Evolutionary conservation across 1,140 invertebrate genomes (phyloP), one percentile per base, ranked within the genome.

Genomic region (Archivesica marissinica): DNA sequence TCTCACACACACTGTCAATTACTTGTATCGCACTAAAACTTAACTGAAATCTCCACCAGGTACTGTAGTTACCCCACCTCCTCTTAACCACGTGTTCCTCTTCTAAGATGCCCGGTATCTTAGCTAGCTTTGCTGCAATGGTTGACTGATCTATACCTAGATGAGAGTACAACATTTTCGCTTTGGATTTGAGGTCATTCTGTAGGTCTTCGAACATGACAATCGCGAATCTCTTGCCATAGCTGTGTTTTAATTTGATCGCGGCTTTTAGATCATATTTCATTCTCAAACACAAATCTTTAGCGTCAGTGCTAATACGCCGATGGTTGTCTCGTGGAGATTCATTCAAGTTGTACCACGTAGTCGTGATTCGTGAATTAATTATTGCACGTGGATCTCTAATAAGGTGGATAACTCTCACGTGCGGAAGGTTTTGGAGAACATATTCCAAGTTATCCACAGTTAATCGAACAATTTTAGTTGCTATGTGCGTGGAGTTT

Each of bases 151-250:
- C 50, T 28, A 64, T 44, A n/a, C 76, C 76, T 30, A 79, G 47
- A 64, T 64, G 66, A 1, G 41, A 54, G 47, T 64, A 79, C 35
- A 79, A n/a, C 1, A 79, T 64, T 30, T 47, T 0, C 1, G 56
- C 11, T 66, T 79, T 79, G 17, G 35, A 11, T 64, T 41, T 47
- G 7, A 79, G 23, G 38, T 79, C 50, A 23, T 38, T 35, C 30
- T 50, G 76, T 28, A 79, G n/a, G 41, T 79, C 76, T 66, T 79
- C 76, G 28, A 79, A 79, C 39, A 79, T 41, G 2, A 79, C 59
- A 7, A 59, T 13, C 15, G 41, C 35, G 66, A 64, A 79, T 66
- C 76, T 41, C 0, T 13, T n/a, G 7, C 56, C 56, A 50, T 35
- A 79, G 44, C 47, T 61, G n/a, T 64, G 23, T 17, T 47, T 61